Evolutionary conservation across 2,888 invertebrate genomes (phyloP).

Genomic region (Eremobia ochroleuca): DNA sequence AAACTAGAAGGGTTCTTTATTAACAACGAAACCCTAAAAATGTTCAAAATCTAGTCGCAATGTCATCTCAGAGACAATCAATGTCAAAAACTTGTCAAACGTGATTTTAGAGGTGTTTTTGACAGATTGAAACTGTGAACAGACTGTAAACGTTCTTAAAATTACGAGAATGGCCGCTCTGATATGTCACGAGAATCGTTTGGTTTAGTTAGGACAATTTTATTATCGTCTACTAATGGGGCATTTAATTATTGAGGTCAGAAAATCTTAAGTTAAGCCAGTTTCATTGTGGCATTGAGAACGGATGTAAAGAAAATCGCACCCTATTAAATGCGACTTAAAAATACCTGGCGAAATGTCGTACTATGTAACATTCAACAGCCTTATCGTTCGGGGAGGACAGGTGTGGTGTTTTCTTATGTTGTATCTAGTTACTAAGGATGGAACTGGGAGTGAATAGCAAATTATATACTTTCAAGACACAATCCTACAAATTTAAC

Average conservation of each 20-base stretch:
- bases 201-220: not conserved
- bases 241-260: not conserved
- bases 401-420: too few species aligned
- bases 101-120: too few species aligned
- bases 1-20: too few species aligned
- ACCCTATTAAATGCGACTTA: not conserved
- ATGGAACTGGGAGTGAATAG: not conserved
- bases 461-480: slow-evolving; percentile 1
- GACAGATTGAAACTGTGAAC: too few species aligned
- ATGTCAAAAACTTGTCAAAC: too few species aligned
- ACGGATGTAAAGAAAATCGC: not conserved
- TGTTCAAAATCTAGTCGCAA: too few species aligned
- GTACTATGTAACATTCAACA: not conserved
- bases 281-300: not conserved
- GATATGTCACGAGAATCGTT: not conserved
- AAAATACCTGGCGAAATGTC: not conserved
- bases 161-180: too few species aligned
- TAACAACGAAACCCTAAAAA: too few species aligned
- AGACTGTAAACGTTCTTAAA: too few species aligned
- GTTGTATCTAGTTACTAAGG: not conserved
- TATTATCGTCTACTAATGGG: not conserved
- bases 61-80: too few species aligned
- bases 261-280: not conserved
- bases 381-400: not conserved
- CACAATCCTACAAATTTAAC: not conserved